These are phyloP conservation scores for Mechanitis mazaeus DNA, from an alignment of 2,888 invertebrate genomes.

Conservation along the genomic window DNA sequence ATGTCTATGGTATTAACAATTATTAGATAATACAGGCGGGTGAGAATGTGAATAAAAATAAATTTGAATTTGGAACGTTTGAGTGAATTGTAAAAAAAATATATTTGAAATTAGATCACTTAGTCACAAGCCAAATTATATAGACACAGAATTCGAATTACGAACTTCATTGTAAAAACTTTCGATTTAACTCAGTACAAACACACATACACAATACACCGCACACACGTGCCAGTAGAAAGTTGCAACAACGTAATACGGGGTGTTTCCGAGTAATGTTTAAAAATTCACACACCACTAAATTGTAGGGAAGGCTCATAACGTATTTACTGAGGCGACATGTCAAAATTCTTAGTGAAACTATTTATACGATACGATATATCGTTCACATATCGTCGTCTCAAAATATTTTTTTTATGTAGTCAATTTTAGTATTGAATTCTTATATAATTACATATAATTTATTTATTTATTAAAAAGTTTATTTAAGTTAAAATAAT, in stretches of 20 bases:
- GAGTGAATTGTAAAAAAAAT: not conserved
- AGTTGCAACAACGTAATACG: constrained; percentile 6
- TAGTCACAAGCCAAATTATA: too few relatives aligned
- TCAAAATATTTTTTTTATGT: too few relatives aligned
- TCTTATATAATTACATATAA: too few relatives aligned
- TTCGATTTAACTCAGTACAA: too few relatives aligned
- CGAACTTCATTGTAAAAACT: too few relatives aligned
- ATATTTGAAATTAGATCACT: too few relatives aligned
- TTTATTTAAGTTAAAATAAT: too few relatives aligned
- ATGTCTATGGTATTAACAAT: constrained; percentile 4
- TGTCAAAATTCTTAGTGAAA: not conserved
- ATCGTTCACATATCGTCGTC: not conserved
- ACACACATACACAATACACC: too few relatives aligned
- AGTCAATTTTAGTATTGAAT: too few relatives aligned
- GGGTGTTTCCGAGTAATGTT: constrained; percentile 32
- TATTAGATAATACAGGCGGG: constrained; percentile 6
- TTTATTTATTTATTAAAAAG: too few relatives aligned
- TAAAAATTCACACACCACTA: constrained; percentile 41
- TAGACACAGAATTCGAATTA: too few relatives aligned
- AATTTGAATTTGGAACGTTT: not conserved
- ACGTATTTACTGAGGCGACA: constrained; percentile 7
- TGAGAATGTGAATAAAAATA: not conserved
- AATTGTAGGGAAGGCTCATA: constrained; percentile 29
- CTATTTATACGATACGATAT: not conserved
- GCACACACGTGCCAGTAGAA: not conserved